phyloP scores from a whole-genome alignment of 1,140 invertebrate species.

The Panulirus ornatus region DNA sequence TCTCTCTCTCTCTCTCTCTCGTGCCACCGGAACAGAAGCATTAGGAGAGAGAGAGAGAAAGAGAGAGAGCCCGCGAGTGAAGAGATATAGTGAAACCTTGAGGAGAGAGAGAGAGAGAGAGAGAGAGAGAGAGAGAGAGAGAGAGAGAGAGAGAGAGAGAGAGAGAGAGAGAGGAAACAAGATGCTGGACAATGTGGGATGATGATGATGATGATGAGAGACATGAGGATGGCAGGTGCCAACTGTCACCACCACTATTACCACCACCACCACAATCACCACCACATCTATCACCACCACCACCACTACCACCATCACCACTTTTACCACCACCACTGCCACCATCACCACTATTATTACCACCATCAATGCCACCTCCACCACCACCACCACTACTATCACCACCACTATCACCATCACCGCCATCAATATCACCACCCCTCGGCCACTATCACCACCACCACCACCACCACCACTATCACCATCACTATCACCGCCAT shows the following conservation, averaged over 20 bases:
- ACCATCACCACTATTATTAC: not conserved
- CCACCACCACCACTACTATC: constrained; percentile 25
- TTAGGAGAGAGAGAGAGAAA: not conserved
- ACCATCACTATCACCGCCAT: not conserved
- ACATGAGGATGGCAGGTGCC: no score
- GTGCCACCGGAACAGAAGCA: not conserved
- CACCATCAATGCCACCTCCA: not conserved
- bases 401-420: constrained; percentile 9
- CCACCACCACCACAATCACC: not conserved
- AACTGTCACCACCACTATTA: not conserved
- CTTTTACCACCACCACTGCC: not conserved
- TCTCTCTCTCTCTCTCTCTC: not conserved
- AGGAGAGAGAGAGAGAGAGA: not conserved
- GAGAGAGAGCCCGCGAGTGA: not conserved
- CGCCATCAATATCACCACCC: not conserved
- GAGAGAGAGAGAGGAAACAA: no score
- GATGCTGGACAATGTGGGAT: no score
- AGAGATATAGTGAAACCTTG: not conserved
- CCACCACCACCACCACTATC: not conserved
- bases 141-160: not conserved
- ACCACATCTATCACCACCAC: not conserved
- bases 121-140: not conserved
- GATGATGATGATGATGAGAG: no score
- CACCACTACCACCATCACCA: not conserved
- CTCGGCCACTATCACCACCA: not conserved